phyloP scores from a whole-genome alignment of 2,797 vertebrate genomes.

The Amblyopsis hoosieri region DNA sequence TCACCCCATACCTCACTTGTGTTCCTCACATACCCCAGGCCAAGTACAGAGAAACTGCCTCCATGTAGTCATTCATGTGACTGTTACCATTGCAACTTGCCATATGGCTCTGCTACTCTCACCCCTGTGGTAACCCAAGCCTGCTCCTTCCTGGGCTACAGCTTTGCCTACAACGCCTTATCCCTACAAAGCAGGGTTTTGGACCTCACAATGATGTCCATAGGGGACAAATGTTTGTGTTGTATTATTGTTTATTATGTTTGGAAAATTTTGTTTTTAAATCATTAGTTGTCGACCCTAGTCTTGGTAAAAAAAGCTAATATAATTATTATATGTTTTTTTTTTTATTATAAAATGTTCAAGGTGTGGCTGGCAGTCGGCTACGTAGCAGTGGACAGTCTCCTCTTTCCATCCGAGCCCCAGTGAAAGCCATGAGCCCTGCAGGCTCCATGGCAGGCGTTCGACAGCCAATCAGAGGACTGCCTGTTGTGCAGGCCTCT shows the following conservation, averaged over 20 bases:
- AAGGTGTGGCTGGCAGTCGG: conserved; percentile 80
- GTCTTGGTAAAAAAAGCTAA: background rate
- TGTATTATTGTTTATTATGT: background rate
- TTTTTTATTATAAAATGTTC: too few relatives aligned
- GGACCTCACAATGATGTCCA: background rate
- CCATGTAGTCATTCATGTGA: background rate
- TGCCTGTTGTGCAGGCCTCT: conserved; percentile 72
- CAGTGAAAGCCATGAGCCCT: conserved; percentile 81
- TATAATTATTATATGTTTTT: background rate
- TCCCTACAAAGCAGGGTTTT: background rate
- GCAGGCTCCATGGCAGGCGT: conserved; percentile 70
- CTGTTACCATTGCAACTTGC: background rate
- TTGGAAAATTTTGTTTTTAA: background rate
- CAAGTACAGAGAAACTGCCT: conserved; percentile 10
- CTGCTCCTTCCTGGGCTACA: background rate
- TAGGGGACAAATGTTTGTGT: background rate
- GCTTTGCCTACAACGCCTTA: conserved; percentile 25
- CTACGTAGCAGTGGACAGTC: conserved; percentile 82
- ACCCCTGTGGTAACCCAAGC: conserved; percentile 2
- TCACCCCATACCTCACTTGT: background rate
- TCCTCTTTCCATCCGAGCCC: conserved; percentile 77
- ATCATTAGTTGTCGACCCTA: background rate
- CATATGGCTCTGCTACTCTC: conserved; percentile 9
- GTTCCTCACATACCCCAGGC: background rate
- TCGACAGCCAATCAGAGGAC: conserved; percentile 79